These are phyloP conservation scores for Archocentrus centrarchus DNA, from an alignment of 2,113 vertebrate species.

Conservation along the genomic window DNA sequence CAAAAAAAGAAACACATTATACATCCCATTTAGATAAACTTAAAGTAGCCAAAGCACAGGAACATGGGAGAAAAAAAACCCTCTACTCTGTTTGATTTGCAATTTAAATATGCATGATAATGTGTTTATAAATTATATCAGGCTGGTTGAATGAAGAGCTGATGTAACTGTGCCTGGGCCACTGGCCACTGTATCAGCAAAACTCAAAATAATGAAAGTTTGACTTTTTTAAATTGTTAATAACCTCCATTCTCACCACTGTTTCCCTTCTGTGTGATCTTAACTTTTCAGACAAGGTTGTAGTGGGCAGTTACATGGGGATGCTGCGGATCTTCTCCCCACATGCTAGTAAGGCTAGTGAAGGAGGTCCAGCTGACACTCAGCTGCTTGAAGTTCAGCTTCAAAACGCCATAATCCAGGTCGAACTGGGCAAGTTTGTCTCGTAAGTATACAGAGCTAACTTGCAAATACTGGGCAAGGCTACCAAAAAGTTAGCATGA, in stretches of 20 bases:
- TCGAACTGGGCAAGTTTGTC: constrained; percentile 96
- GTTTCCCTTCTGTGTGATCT: background rate
- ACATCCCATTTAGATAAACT: background rate
- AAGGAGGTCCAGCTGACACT: constrained; percentile 83
- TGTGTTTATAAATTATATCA: background rate
- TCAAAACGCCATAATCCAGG: constrained; percentile 89
- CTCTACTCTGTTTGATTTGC: background rate
- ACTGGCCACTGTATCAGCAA: background rate
- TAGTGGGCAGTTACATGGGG: constrained; percentile 95
- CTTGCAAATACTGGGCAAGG: background rate
- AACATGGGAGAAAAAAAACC: background rate
- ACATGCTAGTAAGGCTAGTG: constrained; percentile 82
- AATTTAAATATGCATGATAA: background rate
- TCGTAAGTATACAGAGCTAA: constrained; percentile 87
- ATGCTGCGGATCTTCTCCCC: constrained; percentile 92
- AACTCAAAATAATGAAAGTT: background rate
- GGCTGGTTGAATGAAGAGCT: background rate
- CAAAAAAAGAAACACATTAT: background rate
- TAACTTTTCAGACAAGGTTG: constrained; percentile 88
- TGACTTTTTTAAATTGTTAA: background rate
- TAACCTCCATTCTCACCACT: background rate
- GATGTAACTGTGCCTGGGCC: background rate
- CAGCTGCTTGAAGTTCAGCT: constrained; percentile 93
- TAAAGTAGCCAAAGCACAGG: background rate
- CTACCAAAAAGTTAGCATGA: background rate